Evolutionary conservation across 2,113 vertebrate species (phyloP).

Genomic region (Gracilinanus agilis): DNA sequence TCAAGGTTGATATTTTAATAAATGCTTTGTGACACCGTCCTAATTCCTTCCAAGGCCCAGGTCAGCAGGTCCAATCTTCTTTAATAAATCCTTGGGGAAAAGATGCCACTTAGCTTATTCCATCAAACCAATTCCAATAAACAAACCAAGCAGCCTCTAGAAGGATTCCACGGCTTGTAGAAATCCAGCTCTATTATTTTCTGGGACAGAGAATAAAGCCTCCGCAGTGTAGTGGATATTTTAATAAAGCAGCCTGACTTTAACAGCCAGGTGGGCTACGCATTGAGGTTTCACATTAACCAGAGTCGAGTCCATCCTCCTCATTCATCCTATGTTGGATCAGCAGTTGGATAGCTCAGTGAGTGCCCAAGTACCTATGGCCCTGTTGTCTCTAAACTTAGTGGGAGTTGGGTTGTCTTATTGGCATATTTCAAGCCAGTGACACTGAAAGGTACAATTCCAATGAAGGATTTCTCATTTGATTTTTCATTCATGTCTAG

Average conservation of each 20-base stretch:
- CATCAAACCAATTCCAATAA: constrained; percentile 9
- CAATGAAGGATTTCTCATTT: neutral
- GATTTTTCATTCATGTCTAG: neutral
- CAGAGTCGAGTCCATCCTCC: neutral
- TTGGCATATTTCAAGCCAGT: neutral
- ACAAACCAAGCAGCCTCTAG: neutral
- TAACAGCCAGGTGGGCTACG: neutral
- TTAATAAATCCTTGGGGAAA: neutral
- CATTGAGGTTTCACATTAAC: neutral
- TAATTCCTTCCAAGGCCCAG: neutral
- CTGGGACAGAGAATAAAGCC: neutral
- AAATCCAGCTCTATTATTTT: neutral
- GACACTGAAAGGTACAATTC: neutral
- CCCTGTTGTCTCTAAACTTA: neutral
- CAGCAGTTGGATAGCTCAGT: neutral
- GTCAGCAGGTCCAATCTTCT: neutral
- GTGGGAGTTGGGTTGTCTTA: neutral
- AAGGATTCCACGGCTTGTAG: neutral
- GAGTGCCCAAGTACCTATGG: neutral
- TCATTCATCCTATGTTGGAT: neutral
- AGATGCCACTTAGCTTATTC: neutral
- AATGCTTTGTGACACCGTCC: neutral
- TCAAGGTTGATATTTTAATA: neutral
- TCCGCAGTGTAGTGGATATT: neutral
- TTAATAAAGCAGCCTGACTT: neutral